Conservation (phyloP, 2,113 vertebrate species). For the Actenoides lindsayi region DNA sequence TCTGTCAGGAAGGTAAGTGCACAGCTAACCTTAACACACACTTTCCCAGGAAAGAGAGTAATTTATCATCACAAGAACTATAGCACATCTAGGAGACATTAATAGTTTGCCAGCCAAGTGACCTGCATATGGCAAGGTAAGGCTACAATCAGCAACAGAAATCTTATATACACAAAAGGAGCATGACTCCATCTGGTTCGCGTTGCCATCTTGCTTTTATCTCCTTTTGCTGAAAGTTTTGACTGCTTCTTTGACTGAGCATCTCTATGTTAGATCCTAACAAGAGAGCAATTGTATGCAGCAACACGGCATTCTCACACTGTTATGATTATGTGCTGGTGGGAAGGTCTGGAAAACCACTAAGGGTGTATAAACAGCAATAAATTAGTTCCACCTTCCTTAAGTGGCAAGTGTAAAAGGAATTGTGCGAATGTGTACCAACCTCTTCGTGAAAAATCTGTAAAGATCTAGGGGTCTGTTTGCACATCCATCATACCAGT, state of each 20-base stretch:
- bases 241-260: not conserved
- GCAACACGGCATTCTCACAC: not conserved
- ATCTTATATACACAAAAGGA: not conserved
- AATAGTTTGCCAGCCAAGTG: not conserved
- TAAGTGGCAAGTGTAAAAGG: not conserved
- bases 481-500: not conserved
- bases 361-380: not conserved
- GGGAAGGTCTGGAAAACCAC: not conserved
- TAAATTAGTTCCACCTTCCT: not conserved
- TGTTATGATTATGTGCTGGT: not conserved
- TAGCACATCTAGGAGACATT: not conserved
- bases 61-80: not conserved
- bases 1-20: not conserved
- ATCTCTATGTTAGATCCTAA: not conserved
- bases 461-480: not conserved
- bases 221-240: not conserved
- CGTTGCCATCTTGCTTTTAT: not conserved
- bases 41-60: slow-evolving; percentile 24
- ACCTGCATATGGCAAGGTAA: not conserved
- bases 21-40: not conserved
- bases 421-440: not conserved
- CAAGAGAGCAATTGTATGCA: not conserved
- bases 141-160: not conserved
- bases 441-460: not conserved
- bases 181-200: not conserved